A percentile compares a stretch with the other conserved stretches of the same genome.
These are phyloP conservation scores for Cantharis flavilabris DNA, from an alignment of 2,888 invertebrate genomes.

Conservation along the genomic window DNA sequence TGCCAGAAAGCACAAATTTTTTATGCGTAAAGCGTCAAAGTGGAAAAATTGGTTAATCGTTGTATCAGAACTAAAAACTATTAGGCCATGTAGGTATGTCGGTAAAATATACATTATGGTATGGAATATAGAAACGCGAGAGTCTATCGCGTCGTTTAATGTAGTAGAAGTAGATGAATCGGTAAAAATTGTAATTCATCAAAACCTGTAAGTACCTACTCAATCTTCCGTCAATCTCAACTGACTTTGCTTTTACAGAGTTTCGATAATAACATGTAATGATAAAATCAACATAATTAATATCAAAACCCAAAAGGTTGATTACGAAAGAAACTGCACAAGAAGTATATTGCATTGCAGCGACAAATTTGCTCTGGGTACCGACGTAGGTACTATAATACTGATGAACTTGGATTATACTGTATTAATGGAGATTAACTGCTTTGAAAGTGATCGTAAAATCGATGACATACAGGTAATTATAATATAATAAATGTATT, in stretches of 20 bases:
- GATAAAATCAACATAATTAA: not conserved
- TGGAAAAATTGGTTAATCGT: not conserved
- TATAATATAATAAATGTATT: too few species aligned
- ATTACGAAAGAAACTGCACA: not conserved
- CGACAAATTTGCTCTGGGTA: not conserved
- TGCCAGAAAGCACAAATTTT: too few species aligned
- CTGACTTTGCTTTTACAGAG: not conserved
- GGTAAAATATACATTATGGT: not conserved
- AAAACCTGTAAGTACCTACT: too few species aligned
- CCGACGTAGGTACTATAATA: not conserved
- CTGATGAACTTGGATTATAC: not conserved
- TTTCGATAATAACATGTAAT: not conserved
- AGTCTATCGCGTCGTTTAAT: not conserved
- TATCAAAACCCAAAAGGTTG: not conserved
- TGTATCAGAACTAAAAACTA: not conserved
- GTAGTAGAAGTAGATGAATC: not conserved
- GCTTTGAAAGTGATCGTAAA: not conserved
- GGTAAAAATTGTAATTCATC: not conserved
- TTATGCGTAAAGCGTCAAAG: too few species aligned
- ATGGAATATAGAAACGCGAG: not conserved
- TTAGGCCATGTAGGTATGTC: not conserved
- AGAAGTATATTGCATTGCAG: not conserved
- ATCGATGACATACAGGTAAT: not conserved
- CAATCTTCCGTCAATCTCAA: not conserved
- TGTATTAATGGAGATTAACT: not conserved